Conservation (phyloP, 2,888 invertebrate genomes). For the Epistrophella euchroma region DNA sequence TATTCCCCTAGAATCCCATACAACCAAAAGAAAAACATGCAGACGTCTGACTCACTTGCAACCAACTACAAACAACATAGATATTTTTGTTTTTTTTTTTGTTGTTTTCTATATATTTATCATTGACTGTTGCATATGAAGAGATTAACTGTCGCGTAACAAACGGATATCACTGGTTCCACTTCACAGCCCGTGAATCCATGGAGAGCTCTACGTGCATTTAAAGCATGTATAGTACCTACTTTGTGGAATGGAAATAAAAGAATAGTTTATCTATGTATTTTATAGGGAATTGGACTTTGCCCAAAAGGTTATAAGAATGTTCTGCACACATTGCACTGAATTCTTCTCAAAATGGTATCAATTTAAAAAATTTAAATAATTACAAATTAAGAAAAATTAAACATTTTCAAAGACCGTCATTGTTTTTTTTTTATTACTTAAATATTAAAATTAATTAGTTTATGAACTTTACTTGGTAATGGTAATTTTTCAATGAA, state of each 20-base stretch:
- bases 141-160: conserved; percentile 81
- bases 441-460: too few relatives aligned
- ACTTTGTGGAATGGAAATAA: conserved; percentile 11
- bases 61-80: conserved; percentile 30
- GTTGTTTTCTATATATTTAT: conserved; percentile 41
- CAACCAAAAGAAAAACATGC: conserved; percentile 20
- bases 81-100: background rate
- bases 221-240: background rate
- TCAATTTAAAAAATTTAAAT: background rate
- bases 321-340: background rate
- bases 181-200: conserved; percentile 82
- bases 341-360: background rate
- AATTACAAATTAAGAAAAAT: too few relatives aligned
- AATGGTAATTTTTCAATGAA: conserved; percentile 9
- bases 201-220: conserved; percentile 53
- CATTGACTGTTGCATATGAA: conserved; percentile 63
- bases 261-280: background rate
- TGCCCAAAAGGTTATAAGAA: background rate
- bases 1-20: background rate
- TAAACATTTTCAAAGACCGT: too few relatives aligned
- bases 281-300: background rate
- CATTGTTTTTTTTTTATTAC: too few relatives aligned
- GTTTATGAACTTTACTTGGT: background rate
- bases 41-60: conserved; percentile 59
- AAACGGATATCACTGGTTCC: conserved; percentile 83